Percentiles rank a stretch among this genome's conserved stretches.
Conservation (phyloP, 2,113 vertebrate genomes). For the Malaclemys terrapin region DNA sequence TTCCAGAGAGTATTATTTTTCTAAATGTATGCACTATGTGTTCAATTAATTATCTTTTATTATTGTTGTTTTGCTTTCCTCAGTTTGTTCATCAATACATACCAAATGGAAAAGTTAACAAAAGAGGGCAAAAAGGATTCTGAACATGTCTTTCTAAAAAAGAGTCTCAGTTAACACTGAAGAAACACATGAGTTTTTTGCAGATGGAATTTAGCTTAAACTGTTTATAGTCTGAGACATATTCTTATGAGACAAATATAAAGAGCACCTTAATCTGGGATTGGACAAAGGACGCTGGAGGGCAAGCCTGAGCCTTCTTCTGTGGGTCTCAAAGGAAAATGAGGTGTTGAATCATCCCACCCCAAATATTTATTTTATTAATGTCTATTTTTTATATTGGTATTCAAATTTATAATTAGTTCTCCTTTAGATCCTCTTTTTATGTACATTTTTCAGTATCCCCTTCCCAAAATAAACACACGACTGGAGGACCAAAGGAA, state of each 20-base stretch:
- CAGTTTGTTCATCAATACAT: background rate
- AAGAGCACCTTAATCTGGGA: background rate
- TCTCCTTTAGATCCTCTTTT: background rate
- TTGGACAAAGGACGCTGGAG: background rate
- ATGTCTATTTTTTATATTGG: background rate
- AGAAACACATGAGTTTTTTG: background rate
- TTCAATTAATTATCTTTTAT: background rate
- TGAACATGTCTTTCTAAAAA: background rate
- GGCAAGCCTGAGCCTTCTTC: background rate
- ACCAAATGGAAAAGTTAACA: background rate
- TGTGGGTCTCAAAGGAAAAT: background rate
- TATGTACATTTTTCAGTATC: background rate
- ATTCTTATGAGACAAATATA: slow-evolving; percentile 2
- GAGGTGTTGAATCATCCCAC: background rate
- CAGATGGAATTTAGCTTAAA: background rate
- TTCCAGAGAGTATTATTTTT: background rate
- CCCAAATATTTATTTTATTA: background rate
- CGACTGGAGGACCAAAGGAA: background rate
- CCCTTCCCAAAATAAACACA: background rate
- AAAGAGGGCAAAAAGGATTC: background rate
- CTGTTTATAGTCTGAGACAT: background rate
- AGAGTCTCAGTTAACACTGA: background rate
- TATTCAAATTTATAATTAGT: background rate
- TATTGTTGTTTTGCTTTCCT: background rate
- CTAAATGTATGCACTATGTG: background rate